These are phyloP conservation scores for Papilio polyxenes DNA, from an alignment of 1,140 invertebrate species.

Conservation along the genomic window DNA sequence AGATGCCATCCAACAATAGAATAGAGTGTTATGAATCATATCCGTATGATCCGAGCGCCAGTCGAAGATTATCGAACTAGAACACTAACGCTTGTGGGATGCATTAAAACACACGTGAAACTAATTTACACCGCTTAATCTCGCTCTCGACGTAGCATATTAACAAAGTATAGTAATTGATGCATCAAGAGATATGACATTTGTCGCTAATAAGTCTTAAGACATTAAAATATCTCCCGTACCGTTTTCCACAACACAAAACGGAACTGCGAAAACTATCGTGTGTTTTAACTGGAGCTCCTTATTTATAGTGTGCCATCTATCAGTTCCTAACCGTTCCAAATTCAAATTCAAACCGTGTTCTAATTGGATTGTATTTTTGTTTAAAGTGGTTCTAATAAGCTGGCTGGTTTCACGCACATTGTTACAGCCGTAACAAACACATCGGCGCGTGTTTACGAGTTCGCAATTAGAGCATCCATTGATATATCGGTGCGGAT, in stretches of 20 bases:
- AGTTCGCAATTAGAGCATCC: slow-evolving; percentile 75
- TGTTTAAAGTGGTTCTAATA: slow-evolving; percentile 75
- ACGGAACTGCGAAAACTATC: slow-evolving; percentile 54
- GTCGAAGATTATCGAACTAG: slow-evolving; percentile 78
- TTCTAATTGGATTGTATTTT: slow-evolving; percentile 80
- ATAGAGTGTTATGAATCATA: slow-evolving; percentile 76
- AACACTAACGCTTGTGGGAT: slow-evolving; percentile 74
- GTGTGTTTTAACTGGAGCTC: slow-evolving; percentile 54
- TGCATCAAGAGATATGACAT: slow-evolving; percentile 74
- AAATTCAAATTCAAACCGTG: slow-evolving; percentile 75
- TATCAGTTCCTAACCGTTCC: slow-evolving; percentile 76
- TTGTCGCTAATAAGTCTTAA: slow-evolving; percentile 67
- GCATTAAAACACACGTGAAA: slow-evolving; percentile 79
- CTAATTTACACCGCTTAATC: slow-evolving; percentile 77
- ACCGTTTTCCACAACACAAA: slow-evolving; percentile 55
- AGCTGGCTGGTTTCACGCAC: slow-evolving; percentile 69
- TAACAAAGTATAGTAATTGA: slow-evolving; percentile 72
- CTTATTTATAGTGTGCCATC: slow-evolving; percentile 78
- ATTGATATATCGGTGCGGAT: slow-evolving; percentile 71
- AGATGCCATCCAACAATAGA: slow-evolving; percentile 77
- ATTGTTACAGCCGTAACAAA: slow-evolving; percentile 74
- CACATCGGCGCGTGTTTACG: slow-evolving; percentile 74
- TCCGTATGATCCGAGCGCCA: slow-evolving; percentile 71
- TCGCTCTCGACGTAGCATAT: slow-evolving; percentile 58
- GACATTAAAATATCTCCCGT: slow-evolving; percentile 64